Percentiles rank a stretch among this genome's conserved stretches.
These are phyloP conservation scores for Heliocidaris tuberculata DNA, from an alignment of 35 echinoderm and acorn worm species.

Conservation along the genomic window DNA sequence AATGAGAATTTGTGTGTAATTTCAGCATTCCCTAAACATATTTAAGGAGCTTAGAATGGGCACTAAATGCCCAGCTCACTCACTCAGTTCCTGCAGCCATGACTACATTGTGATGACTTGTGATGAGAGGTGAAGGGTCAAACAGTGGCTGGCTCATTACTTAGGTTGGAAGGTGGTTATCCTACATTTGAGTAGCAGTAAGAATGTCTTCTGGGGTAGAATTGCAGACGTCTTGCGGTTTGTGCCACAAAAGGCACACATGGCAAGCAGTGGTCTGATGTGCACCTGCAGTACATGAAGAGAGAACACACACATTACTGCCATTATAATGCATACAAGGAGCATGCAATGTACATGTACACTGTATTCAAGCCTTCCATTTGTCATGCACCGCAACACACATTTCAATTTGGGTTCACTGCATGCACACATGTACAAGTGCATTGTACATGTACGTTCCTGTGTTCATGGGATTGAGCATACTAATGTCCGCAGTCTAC, in stretches of 20 bases:
- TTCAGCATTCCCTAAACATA: too few species aligned
- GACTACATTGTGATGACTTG: slow-evolving; percentile 47
- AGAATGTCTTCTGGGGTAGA: neutral
- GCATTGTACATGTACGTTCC: neutral
- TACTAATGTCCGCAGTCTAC: slow-evolving; percentile 21
- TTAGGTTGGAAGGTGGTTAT: slow-evolving; percentile 51
- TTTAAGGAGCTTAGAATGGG: neutral
- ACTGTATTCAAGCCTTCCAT: neutral
- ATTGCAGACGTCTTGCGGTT: slow-evolving; percentile 40
- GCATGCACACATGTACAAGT: slow-evolving; percentile 7
- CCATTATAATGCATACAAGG: slow-evolving; percentile 24
- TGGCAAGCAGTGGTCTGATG: slow-evolving; percentile 42
- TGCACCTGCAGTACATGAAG: slow-evolving; percentile 44
- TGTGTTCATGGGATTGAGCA: neutral
- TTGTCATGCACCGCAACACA: slow-evolving; percentile 30
- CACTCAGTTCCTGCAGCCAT: slow-evolving; percentile 92
- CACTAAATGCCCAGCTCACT: slow-evolving; percentile 50
- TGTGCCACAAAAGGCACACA: slow-evolving; percentile 47
- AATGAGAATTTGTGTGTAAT: too few species aligned
- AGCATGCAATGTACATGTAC: slow-evolving; percentile 22
- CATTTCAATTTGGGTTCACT: slow-evolving; percentile 25
- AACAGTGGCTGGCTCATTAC: slow-evolving; percentile 71
- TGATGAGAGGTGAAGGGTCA: slow-evolving; percentile 60
- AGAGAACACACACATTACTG: slow-evolving; percentile 36
- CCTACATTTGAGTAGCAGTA: slow-evolving; percentile 51